Base-by-base conservation (phyloP, 2,113 vertebrate genomes). In the Eidolon helvum region DNA sequence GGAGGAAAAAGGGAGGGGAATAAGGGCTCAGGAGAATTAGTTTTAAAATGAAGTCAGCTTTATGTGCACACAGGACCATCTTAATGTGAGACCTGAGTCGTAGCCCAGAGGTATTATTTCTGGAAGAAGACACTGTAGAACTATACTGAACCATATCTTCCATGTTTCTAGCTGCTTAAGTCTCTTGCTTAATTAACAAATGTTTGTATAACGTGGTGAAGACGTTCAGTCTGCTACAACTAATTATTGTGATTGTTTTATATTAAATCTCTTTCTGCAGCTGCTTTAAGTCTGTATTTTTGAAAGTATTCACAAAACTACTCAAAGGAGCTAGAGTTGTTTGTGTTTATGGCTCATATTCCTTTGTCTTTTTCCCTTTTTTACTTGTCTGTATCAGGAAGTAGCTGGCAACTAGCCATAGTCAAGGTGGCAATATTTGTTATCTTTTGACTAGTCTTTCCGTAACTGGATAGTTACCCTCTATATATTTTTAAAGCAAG, bases 381-480 rank as follows among this genome's bases (percentile, higher is more conserved):
- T 77, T 21, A 10, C n/a, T 71, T 53, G 10, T 93, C 28, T 83
- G 0, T 28, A 48, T 69, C 21, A 90, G 55, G 43, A 92, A 96
- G 21, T 94, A 59, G 53, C 16, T 86, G 74, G 53, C 14, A 77
- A 71, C 4, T 79, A 89, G 2, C 11, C 8, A 57, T 48, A 87
- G 74, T 5, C 11, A 61, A 78, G 15, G 26, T 78, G 57, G 14
- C 28, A 83, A 26, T 59, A 79, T 87, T 93, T 84, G 15, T 88
- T 78, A 19, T 92, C 57, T 83, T 93, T 96, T 87, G 65, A 83
- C 11, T 61, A 38, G 26, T 91, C 19, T 90, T 90, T 75, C 24
- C 11, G 3, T n/a, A 69, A 57, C 87, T 72, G 35, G 48, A 26
- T 68, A 38, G 63, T 40, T 21, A 69, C 18, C 14, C 88, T 18